phyloP scores from a whole-genome alignment of 2,888 invertebrate genomes.

The Loripinus fragilis region DNA sequence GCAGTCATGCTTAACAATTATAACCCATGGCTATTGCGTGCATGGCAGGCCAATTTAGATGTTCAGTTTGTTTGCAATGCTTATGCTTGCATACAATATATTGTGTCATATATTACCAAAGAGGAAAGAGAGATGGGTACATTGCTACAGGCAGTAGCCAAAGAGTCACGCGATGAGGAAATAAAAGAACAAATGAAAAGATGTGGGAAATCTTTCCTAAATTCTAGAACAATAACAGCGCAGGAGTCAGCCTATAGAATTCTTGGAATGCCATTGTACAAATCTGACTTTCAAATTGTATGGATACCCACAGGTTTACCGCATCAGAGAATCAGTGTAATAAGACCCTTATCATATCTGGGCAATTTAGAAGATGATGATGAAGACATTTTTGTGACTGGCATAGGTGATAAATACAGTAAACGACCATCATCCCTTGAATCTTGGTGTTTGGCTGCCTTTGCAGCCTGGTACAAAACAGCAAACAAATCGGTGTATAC shows the following conservation, averaged over 20 bases:
- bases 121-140: constrained; percentile 38
- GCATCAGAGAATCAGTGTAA: constrained; percentile 11
- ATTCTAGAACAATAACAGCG: constrained; percentile 25
- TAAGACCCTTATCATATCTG: constrained; percentile 16
- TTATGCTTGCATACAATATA: constrained; percentile 30
- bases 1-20: constrained; percentile 29
- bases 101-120: constrained; percentile 28
- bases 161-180: constrained; percentile 3
- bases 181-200: constrained; percentile 34
- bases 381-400: constrained; percentile 29
- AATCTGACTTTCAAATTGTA: constrained; percentile 30
- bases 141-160: constrained; percentile 23
- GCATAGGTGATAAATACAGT: constrained; percentile 25
- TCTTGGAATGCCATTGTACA: constrained; percentile 29
- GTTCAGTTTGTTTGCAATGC: constrained; percentile 19
- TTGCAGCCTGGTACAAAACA: constrained; percentile 29
- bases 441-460: constrained; percentile 19
- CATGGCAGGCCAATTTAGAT: constrained; percentile 19
- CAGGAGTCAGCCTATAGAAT: constrained; percentile 36
- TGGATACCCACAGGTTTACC: constrained; percentile 34
- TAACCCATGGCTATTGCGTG: constrained; percentile 14
- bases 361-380: constrained; percentile 22
- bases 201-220: constrained; percentile 23
- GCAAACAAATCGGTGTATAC: background rate
- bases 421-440: constrained; percentile 17